These are phyloP conservation scores for Pilophorus perplexus DNA, from an alignment of 2,888 invertebrate species.

Conservation along the genomic window DNA sequence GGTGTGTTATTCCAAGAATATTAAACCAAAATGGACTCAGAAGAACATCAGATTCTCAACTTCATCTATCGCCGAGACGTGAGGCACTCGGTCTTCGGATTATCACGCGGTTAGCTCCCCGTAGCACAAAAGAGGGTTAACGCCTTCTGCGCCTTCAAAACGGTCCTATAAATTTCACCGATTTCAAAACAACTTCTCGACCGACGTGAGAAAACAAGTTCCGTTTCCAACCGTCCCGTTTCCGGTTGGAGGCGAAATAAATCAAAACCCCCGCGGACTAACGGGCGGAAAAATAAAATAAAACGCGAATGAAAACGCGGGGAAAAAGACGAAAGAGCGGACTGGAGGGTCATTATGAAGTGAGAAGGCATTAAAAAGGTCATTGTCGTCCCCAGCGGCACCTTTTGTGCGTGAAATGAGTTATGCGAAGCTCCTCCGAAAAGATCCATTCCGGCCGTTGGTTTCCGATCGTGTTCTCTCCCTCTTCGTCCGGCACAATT, in stretches of 20 bases:
- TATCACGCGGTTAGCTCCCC: no score
- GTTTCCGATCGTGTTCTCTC: slow-evolving; percentile 33
- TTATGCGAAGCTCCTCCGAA: slow-evolving; percentile 19
- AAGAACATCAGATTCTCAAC: no score
- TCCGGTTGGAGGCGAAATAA: slow-evolving; percentile 4
- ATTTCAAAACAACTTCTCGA: no score
- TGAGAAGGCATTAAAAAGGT: slow-evolving; percentile 10
- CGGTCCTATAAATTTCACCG: no score
- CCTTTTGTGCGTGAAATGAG: slow-evolving; percentile 6
- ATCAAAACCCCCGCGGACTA: slow-evolving; percentile 5
- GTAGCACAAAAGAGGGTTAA: no score
- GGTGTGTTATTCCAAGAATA: no score
- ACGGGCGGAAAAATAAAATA: slow-evolving; percentile 6
- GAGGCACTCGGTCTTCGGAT: no score
- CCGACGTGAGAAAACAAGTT: no score
- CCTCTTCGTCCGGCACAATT: no score
- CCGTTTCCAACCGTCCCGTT: slow-evolving; percentile 8
- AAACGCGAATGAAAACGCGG: not conserved
- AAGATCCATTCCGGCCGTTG: slow-evolving; percentile 26
- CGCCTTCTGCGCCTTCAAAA: no score
- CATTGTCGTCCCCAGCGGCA: not conserved
- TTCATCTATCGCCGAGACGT: no score
- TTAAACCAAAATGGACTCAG: no score
- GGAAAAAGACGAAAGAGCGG: slow-evolving; percentile 4
- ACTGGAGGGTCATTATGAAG: slow-evolving; percentile 9